A percentile compares a stretch with the other conserved stretches of the same genome.
phyloP scores from a whole-genome alignment of 2,113 vertebrate genomes.

The Aythya baeri region DNA sequence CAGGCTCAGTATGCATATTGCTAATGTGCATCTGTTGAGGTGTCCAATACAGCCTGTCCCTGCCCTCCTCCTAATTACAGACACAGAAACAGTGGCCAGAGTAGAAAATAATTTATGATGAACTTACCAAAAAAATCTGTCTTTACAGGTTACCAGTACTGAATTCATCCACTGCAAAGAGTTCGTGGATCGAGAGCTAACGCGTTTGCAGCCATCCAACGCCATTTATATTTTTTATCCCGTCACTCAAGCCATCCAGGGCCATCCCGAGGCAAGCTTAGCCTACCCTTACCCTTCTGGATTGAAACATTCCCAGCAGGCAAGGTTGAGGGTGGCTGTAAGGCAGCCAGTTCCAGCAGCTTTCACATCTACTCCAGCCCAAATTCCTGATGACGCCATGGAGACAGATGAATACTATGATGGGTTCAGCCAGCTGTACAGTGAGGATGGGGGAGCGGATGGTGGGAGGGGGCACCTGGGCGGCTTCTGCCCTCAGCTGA shows the following conservation, averaged over 20 bases:
- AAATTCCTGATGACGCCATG: background rate
- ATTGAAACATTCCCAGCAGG: background rate
- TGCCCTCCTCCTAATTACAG: background rate
- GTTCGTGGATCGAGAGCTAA: conserved; percentile 74
- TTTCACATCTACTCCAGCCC: background rate
- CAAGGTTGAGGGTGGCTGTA: background rate
- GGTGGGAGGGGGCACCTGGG: background rate
- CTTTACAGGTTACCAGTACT: conserved; percentile 63
- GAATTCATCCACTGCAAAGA: conserved; percentile 81
- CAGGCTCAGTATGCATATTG: background rate
- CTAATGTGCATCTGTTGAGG: accelerated
- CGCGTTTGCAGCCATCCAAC: conserved; percentile 52
- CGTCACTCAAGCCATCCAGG: background rate
- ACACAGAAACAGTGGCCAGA: background rate
- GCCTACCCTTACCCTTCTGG: background rate
- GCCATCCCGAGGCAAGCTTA: background rate
- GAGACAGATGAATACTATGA: conserved; percentile 74
- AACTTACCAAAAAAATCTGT: background rate
- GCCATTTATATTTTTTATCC: conserved; percentile 71
- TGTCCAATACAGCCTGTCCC: background rate
- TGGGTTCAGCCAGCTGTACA: conserved; percentile 73
- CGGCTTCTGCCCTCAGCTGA: background rate
- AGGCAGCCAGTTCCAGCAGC: background rate
- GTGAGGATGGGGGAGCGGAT: conserved; percentile 4
- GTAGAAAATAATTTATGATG: background rate